Percentiles rank a stretch among this genome's conserved stretches.
Conservation (phyloP, 2,113 vertebrate genomes). For the Canis aureus region DNA sequence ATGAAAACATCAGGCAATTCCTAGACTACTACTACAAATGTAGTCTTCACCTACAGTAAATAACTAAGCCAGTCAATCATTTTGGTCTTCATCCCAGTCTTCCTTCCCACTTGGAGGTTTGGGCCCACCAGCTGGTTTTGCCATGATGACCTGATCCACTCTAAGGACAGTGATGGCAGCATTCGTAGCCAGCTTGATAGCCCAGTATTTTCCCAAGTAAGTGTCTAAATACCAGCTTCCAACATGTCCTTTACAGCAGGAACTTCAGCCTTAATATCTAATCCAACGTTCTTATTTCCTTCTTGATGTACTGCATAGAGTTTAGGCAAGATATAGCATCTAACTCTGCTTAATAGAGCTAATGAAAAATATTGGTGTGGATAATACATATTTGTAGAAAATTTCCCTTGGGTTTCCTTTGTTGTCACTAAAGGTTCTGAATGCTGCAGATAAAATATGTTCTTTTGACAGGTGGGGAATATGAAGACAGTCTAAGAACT, state of each 20-base stretch:
- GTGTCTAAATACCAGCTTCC: constrained; percentile 94
- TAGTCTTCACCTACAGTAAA: constrained; percentile 8
- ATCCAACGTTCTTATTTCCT: neutral
- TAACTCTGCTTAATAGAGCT: neutral
- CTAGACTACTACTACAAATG: constrained; percentile 25
- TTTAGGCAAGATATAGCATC: neutral
- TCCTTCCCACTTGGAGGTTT: constrained; percentile 96
- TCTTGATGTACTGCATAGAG: neutral
- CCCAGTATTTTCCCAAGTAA: constrained; percentile 96
- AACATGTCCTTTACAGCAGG: constrained; percentile 96
- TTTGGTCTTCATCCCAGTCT: constrained; percentile 96
- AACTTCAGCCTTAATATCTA: constrained; percentile 91
- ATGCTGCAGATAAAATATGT: neutral
- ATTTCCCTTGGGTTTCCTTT: constrained; percentile 4
- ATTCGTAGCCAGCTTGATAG: constrained; percentile 96
- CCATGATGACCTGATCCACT: constrained; percentile 99
- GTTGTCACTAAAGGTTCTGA: neutral
- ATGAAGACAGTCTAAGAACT: neutral
- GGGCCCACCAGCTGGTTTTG: constrained; percentile 97
- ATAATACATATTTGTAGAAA: neutral
- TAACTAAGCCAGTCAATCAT: constrained; percentile 88
- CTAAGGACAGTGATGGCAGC: constrained; percentile 96
- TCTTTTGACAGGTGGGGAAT: neutral
- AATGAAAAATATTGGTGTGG: neutral
- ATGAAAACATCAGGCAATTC: constrained; percentile 61